A percentile compares a stretch with the other conserved stretches of the same genome.
Evolutionary conservation across 2,888 invertebrate genomes (phyloP).

Genomic region (Alloplasta piceator): DNA sequence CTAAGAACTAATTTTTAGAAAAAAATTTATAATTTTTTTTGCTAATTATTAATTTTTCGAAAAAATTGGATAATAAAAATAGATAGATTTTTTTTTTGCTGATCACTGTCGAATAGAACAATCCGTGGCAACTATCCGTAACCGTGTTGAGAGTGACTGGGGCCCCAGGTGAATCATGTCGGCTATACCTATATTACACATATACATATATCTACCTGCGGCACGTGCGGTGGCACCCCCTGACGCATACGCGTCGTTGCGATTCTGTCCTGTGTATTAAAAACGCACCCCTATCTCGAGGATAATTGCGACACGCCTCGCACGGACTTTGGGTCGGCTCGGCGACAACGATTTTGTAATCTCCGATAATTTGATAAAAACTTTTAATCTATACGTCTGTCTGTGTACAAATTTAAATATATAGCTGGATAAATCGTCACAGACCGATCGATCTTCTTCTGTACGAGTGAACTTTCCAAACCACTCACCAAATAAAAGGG

Average conservation of each 20-base stretch:
- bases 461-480: too few species aligned
- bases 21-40: too few species aligned
- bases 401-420: too few species aligned
- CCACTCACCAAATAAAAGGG: too few species aligned
- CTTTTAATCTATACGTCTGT: background rate
- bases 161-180: slow-evolving; percentile 77
- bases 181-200: slow-evolving; percentile 4
- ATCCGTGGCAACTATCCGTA: slow-evolving; percentile 59
- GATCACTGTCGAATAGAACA: slow-evolving; percentile 45
- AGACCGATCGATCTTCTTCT: too few species aligned
- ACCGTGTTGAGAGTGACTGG: slow-evolving; percentile 62
- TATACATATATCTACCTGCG: slow-evolving; percentile 30
- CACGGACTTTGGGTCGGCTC: slow-evolving; percentile 68
- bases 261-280: slow-evolving; percentile 63
- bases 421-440: too few species aligned
- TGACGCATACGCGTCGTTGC: slow-evolving; percentile 68
- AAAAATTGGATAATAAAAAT: too few species aligned
- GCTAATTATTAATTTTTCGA: too few species aligned
- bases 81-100: too few species aligned
- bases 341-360: slow-evolving; percentile 44
- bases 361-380: too few species aligned
- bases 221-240: slow-evolving; percentile 49
- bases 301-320: slow-evolving; percentile 72
- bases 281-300: slow-evolving; percentile 72
- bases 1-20: too few species aligned